Evolutionary conservation across 2,113 vertebrate genomes (phyloP).

Genomic region (Planiliza haematocheilus): DNA sequence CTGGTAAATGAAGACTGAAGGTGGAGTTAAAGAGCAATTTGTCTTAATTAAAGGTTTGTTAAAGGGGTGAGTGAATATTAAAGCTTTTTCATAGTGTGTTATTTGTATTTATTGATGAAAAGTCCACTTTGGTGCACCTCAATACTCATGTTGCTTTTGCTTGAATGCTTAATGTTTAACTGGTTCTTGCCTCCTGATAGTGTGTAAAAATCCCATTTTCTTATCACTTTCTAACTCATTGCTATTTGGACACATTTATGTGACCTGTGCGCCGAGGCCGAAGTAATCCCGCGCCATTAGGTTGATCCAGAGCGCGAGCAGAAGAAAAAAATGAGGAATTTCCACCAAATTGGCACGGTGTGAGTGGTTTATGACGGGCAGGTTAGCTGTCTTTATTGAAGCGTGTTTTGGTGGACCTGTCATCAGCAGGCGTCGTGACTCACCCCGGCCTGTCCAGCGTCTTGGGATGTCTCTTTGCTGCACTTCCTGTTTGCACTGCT

Average conservation of each 20-base stretch:
- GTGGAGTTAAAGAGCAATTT: neutral
- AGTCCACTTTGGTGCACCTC: neutral
- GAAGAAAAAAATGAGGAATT: slow-evolving; percentile 43
- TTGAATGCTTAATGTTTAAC: slow-evolving; percentile 61
- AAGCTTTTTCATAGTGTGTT: neutral
- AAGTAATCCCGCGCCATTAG: slow-evolving; percentile 57
- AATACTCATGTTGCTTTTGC: neutral
- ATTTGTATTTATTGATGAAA: slow-evolving; percentile 6
- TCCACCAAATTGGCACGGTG: slow-evolving; percentile 30
- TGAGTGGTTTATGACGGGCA: slow-evolving; percentile 60
- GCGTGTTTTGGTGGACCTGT: slow-evolving; percentile 52
- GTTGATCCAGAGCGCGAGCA: slow-evolving; percentile 13
- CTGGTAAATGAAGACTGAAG: neutral
- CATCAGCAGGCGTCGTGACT: slow-evolving; percentile 63
- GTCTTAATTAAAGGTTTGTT: slow-evolving; percentile 10
- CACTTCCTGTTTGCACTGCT: slow-evolving; percentile 76
- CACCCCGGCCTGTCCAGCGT: slow-evolving; percentile 43
- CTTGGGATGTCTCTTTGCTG: slow-evolving; percentile 59
- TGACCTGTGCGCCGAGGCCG: slow-evolving; percentile 36
- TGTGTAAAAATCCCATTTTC: slow-evolving; percentile 55
- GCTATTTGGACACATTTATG: slow-evolving; percentile 38
- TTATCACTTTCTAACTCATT: slow-evolving; percentile 48
- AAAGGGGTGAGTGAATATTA: slow-evolving; percentile 9
- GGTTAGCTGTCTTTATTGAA: slow-evolving; percentile 55
- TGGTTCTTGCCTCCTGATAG: slow-evolving; percentile 23